Conservation (phyloP, 2,113 vertebrate species). For the Toxotes chatareus region DNA sequence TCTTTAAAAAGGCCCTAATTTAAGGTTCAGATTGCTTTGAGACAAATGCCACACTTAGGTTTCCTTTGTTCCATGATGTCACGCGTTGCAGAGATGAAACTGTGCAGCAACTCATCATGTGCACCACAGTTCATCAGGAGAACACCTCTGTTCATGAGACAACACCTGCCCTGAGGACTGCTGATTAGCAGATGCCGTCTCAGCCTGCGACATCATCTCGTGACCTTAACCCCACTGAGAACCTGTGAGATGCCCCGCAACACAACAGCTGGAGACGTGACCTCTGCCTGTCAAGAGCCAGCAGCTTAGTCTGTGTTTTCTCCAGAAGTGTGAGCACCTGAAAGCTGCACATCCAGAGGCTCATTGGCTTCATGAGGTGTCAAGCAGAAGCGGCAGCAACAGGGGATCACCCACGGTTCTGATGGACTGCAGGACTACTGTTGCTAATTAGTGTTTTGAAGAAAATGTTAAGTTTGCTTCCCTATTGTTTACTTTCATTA, state of each 20-base stretch:
- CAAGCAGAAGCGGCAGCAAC: constrained; percentile 20
- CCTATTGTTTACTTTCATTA: background rate
- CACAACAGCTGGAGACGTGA: constrained; percentile 24
- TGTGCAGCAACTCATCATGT: constrained; percentile 12
- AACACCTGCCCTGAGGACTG: constrained; percentile 1
- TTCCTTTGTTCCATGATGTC: constrained; percentile 20
- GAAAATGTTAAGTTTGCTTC: background rate
- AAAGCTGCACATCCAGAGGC: constrained; percentile 40
- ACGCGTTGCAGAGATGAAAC: constrained; percentile 13
- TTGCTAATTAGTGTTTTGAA: background rate
- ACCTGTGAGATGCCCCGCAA: constrained; percentile 8
- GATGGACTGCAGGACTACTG: background rate
- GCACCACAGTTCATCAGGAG: background rate
- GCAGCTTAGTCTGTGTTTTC: constrained; percentile 21
- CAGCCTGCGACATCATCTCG: constrained; percentile 7
- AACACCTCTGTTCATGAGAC: constrained; percentile 1
- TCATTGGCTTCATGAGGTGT: constrained; percentile 7
- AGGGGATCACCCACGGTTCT: constrained; percentile 4
- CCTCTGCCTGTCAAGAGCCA: constrained; percentile 14
- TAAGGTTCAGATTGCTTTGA: background rate
- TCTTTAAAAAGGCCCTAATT: background rate
- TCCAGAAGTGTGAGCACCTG: constrained; percentile 35
- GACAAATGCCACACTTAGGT: constrained; percentile 6
- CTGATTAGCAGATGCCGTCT: constrained; percentile 35
- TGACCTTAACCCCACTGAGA: constrained; percentile 22